These are phyloP conservation scores for Phenganax subtilis DNA, from an alignment of 92 coral and sea anemone species.

Conservation along the genomic window DNA sequence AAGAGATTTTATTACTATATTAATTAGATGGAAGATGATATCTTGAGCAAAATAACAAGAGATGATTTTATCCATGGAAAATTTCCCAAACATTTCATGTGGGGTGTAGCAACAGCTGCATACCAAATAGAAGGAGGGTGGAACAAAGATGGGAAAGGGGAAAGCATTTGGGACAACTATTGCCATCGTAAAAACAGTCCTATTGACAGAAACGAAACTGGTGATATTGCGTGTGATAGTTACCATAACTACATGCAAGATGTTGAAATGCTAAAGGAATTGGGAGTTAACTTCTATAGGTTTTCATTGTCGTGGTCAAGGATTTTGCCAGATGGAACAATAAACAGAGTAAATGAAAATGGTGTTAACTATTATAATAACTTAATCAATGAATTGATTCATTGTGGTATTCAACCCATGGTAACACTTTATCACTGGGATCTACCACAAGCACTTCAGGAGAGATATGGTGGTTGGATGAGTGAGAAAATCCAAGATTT, in stretches of 20 bases:
- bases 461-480: constrained; percentile 44
- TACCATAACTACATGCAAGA: constrained; percentile 41
- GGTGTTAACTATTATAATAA: constrained; percentile 45
- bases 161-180: constrained; percentile 45
- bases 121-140: constrained; percentile 58
- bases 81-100: constrained; percentile 44
- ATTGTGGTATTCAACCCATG: constrained; percentile 37
- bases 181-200: constrained; percentile 26
- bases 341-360: constrained; percentile 29
- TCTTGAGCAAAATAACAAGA: constrained; percentile 17
- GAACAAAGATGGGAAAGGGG: constrained; percentile 45
- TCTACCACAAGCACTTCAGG: constrained; percentile 50
- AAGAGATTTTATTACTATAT: no score
- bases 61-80: constrained; percentile 17
- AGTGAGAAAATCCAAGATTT: constrained; percentile 34
- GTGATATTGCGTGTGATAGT: constrained; percentile 49
- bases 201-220: constrained; percentile 36
- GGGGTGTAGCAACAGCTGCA: constrained; percentile 50
- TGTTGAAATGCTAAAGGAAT: constrained; percentile 34
- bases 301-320: constrained; percentile 53
- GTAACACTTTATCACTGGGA: constrained; percentile 53
- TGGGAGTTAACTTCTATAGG: constrained; percentile 46
- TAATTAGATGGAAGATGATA: constrained; percentile 17
- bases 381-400: constrained; percentile 38
- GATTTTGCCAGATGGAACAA: constrained; percentile 48